Percentiles rank a stretch among this genome's conserved stretches.
These are phyloP conservation scores for Diaprepes abbreviatus DNA, from an alignment of 2,888 invertebrate genomes.

Conservation along the genomic window DNA sequence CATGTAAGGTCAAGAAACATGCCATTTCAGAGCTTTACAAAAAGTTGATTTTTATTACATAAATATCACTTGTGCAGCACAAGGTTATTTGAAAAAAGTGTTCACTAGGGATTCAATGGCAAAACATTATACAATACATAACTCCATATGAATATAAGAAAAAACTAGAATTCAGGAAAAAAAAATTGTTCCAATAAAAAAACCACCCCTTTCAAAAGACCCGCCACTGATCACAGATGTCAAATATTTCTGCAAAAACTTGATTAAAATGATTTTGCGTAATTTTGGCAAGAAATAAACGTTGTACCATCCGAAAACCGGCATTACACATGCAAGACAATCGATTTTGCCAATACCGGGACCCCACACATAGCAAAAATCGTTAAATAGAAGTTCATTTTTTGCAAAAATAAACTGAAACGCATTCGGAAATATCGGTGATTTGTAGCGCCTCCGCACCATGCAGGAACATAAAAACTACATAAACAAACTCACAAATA, in stretches of 20 bases:
- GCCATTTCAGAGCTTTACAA: too few relatives aligned
- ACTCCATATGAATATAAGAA: too few relatives aligned
- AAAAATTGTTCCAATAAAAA: too few relatives aligned
- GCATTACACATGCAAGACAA: slow-evolving; percentile 4
- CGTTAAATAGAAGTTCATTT: slow-evolving; percentile 32
- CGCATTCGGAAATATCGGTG: slow-evolving; percentile 50
- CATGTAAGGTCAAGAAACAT: too few relatives aligned
- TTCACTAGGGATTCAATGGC: too few relatives aligned
- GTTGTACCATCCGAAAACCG: slow-evolving; percentile 5
- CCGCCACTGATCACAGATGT: slow-evolving; percentile 34
- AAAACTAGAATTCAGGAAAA: too few relatives aligned
- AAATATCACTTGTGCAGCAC: too few relatives aligned
- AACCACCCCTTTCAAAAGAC: slow-evolving; percentile 19
- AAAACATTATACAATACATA: too few relatives aligned
- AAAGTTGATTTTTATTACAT: too few relatives aligned
- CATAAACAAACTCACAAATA: slow-evolving; percentile 20
- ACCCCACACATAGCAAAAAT: slow-evolving; percentile 40
- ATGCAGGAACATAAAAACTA: slow-evolving; percentile 7
- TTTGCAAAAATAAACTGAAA: slow-evolving; percentile 50
- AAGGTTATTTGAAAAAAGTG: too few relatives aligned
- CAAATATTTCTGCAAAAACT: slow-evolving; percentile 14
- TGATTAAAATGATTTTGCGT: slow-evolving; percentile 21
- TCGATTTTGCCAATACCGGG: slow-evolving; percentile 31
- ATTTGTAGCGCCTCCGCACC: slow-evolving; percentile 21
- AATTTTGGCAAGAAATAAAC: slow-evolving; percentile 5